Evolutionary conservation across 1,140 invertebrate genomes (phyloP).

Genomic region (Drosophila aff.): DNA sequence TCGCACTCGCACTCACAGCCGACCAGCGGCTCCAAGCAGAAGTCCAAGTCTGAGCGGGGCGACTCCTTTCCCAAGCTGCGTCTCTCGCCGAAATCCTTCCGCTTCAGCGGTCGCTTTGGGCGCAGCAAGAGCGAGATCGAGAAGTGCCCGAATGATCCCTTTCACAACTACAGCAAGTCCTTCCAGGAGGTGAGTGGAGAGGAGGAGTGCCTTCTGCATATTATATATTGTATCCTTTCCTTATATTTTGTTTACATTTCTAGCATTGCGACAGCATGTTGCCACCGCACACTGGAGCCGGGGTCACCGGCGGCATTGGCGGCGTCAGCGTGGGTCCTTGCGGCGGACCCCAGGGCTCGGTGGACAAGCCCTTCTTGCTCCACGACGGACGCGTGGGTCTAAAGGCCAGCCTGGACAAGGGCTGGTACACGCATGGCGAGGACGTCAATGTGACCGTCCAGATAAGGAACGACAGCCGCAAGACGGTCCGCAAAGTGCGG

Average conservation of each 20-base stretch:
- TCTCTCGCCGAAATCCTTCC: constrained; percentile 78
- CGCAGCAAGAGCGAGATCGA: constrained; percentile 84
- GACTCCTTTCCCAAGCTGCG: constrained; percentile 81
- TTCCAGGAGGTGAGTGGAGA: constrained; percentile 77
- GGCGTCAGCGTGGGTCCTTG: constrained; percentile 67
- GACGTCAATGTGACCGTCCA: constrained; percentile 94
- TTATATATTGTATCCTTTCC: neutral
- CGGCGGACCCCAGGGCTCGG: constrained; percentile 81
- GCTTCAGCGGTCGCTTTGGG: constrained; percentile 82
- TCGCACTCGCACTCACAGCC: constrained; percentile 17
- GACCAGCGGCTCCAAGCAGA: constrained; percentile 41
- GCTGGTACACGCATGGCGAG: constrained; percentile 98
- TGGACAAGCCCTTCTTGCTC: constrained; percentile 88
- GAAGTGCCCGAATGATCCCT: constrained; percentile 76
- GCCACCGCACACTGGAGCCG: constrained; percentile 69
- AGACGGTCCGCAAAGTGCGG: constrained; percentile 96
- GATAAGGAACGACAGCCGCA: constrained; percentile 97
- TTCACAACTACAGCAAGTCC: constrained; percentile 82
- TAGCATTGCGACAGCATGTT: constrained; percentile 72
- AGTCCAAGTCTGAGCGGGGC: constrained; percentile 78
- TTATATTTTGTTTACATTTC: neutral
- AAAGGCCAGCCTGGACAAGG: constrained; percentile 96
- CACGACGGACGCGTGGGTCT: constrained; percentile 90
- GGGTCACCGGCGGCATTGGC: constrained; percentile 67
- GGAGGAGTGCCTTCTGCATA: neutral